Evolutionary conservation across 2,888 invertebrate species (phyloP).

Genomic region (Brachypalpus laphriformis): DNA sequence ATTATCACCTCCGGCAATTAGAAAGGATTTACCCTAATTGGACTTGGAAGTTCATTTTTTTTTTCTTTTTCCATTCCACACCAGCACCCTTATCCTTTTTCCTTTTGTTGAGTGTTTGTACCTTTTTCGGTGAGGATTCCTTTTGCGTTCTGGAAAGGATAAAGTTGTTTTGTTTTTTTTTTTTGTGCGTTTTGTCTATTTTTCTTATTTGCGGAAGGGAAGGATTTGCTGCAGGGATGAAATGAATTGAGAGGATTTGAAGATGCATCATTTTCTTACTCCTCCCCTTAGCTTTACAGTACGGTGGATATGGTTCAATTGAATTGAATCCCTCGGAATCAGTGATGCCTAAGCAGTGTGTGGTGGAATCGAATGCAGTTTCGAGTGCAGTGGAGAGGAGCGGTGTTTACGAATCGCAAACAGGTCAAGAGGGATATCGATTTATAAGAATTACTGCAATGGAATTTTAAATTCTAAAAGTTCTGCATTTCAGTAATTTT

Average conservation of each 20-base stretch:
- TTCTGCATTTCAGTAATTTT: neutral
- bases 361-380: slow-evolving; percentile 12
- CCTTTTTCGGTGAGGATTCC: slow-evolving; percentile 1
- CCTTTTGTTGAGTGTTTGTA: slow-evolving; percentile 2
- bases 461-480: neutral
- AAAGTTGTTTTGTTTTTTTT: slow-evolving; percentile 36
- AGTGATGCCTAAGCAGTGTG: slow-evolving; percentile 10
- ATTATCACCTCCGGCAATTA: slow-evolving; percentile 71
- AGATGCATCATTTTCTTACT: slow-evolving; percentile 7
- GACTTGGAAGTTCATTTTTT: slow-evolving; percentile 45
- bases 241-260: slow-evolving; percentile 65
- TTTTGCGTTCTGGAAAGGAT: slow-evolving; percentile 36
- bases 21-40: slow-evolving; percentile 69
- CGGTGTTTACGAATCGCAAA: slow-evolving; percentile 4
- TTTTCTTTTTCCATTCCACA: neutral
- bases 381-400: neutral
- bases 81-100: slow-evolving; percentile 10
- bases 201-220: slow-evolving; percentile 54
- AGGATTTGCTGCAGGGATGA: slow-evolving; percentile 55
- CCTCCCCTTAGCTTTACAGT: neutral
- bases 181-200: slow-evolving; percentile 14
- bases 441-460: slow-evolving; percentile 23
- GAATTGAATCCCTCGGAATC: slow-evolving; percentile 51
- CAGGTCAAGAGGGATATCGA: slow-evolving; percentile 48
- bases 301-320: slow-evolving; percentile 50